phyloP scores from a whole-genome alignment of 2,888 invertebrate genomes.

The Oconnorella tubifera region DNA sequence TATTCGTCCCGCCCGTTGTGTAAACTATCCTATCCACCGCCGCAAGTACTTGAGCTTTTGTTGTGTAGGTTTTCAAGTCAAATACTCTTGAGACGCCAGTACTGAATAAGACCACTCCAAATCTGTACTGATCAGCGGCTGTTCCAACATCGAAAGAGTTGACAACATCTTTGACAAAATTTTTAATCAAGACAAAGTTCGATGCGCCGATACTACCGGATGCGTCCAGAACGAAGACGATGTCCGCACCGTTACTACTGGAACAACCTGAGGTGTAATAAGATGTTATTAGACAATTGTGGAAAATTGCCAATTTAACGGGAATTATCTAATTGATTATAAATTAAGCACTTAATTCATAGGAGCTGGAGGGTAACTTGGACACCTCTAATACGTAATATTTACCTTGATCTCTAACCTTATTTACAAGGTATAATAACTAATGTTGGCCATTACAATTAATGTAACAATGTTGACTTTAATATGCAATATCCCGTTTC shows the following conservation, averaged over 20 bases:
- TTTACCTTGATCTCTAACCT: too few species aligned
- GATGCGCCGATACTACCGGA: conserved; percentile 50
- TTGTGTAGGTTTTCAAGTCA: conserved; percentile 27
- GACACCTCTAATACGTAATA: too few species aligned
- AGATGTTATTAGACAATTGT: too few species aligned
- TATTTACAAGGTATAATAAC: too few species aligned
- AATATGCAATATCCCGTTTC: too few species aligned
- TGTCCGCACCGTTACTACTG: conserved; percentile 44
- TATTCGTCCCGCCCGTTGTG: conserved; percentile 30
- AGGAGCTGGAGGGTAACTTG: too few species aligned
- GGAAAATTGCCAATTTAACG: too few species aligned
- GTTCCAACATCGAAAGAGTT: conserved; percentile 22
- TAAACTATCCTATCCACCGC: conserved; percentile 12
- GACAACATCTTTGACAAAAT: conserved; percentile 23
- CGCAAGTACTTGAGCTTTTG: background rate
- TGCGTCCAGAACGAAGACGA: conserved; percentile 54
- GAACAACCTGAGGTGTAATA: conserved; percentile 33
- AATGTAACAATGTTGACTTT: too few species aligned
- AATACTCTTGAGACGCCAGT: conserved; percentile 61
- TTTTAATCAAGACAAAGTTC: conserved; percentile 44
- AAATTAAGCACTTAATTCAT: too few species aligned
- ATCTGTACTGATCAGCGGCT: conserved; percentile 4
- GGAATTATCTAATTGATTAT: too few species aligned
- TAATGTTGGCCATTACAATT: too few species aligned
- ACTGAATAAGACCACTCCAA: conserved; percentile 22